Conservation (phyloP, 2,113 vertebrate genomes). For the Propithecus coquereli region DNA sequence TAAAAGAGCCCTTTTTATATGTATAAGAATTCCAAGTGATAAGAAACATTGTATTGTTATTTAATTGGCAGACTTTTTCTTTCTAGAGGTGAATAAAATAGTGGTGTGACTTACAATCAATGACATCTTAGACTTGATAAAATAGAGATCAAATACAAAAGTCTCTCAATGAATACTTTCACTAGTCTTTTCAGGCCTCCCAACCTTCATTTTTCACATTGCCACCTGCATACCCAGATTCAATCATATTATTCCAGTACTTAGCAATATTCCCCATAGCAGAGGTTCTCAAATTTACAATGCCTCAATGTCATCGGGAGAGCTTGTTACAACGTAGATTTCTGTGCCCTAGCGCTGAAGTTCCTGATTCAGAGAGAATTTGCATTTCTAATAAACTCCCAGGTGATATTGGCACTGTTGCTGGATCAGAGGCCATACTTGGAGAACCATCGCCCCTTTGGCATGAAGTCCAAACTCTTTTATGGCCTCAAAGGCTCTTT, state of each 20-base stretch:
- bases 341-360: background rate
- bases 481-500: background rate
- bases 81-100: background rate
- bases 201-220: background rate
- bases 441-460: background rate
- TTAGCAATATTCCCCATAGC: background rate
- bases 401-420: background rate
- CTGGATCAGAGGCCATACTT: too few relatives aligned
- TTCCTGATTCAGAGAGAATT: background rate
- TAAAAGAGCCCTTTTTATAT: background rate
- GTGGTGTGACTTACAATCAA: background rate
- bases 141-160: background rate
- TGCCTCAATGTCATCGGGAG: background rate
- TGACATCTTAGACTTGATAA: background rate
- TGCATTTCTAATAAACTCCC: background rate
- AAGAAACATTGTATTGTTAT: background rate
- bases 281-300: background rate
- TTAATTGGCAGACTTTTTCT: constrained; percentile 19
- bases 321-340: background rate
- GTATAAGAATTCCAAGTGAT: background rate
- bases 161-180: background rate
- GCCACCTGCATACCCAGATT: background rate
- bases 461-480: background rate
- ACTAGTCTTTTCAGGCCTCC: background rate
- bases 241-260: background rate